phyloP scores from a whole-genome alignment of 2,888 invertebrate genomes.

The Philaethria dido region DNA sequence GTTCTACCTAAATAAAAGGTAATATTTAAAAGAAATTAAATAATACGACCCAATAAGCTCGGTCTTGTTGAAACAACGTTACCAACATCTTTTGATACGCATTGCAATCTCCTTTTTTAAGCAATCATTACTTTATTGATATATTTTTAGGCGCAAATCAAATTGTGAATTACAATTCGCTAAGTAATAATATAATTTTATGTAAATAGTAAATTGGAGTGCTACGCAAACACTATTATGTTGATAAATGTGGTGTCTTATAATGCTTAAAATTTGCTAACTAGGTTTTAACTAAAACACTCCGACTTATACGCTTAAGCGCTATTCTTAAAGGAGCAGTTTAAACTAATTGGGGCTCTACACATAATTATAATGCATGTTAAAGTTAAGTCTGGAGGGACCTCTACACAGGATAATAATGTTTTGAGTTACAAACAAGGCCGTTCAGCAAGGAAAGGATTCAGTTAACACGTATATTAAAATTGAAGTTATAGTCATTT shows the following conservation, averaged over 20 bases:
- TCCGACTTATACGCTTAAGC: background rate
- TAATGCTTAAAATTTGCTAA: background rate
- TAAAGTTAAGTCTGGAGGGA: slow-evolving; percentile 18
- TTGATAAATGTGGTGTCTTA: background rate
- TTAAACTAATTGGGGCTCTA: slow-evolving; percentile 28
- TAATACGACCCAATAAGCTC: too few relatives aligned
- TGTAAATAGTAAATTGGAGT: background rate
- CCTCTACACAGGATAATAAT: slow-evolving; percentile 15
- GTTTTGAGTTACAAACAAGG: slow-evolving; percentile 32
- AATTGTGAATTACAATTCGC: too few relatives aligned
- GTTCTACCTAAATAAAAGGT: too few relatives aligned
- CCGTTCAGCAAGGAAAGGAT: slow-evolving; percentile 20
- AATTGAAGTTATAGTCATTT: background rate
- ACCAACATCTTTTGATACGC: too few relatives aligned
- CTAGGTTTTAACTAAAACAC: background rate
- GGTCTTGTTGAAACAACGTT: too few relatives aligned
- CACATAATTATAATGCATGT: slow-evolving; percentile 12
- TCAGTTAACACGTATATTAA: slow-evolving; percentile 20
- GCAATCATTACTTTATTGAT: background rate
- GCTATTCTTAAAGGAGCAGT: slow-evolving; percentile 7
- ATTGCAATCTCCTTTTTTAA: too few relatives aligned
- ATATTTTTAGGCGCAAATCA: too few relatives aligned
- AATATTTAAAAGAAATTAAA: too few relatives aligned
- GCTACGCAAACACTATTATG: background rate
- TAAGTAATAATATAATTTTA: too few relatives aligned